Evolutionary conservation across 1,140 invertebrate species (phyloP).

Genomic region (Scaptomyza montana): DNA sequence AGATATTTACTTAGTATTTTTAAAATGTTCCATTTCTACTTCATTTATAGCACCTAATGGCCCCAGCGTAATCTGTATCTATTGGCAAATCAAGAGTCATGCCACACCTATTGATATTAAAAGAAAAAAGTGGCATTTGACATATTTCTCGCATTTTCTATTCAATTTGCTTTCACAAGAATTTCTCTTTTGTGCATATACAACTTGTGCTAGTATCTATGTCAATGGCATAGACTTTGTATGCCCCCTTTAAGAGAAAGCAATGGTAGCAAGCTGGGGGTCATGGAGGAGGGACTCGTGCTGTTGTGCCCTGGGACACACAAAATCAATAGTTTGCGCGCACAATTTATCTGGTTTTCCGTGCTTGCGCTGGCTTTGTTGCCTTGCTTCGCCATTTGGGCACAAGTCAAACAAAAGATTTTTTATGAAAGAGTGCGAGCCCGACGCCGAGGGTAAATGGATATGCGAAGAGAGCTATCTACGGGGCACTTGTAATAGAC

Average conservation of each 20-base stretch:
- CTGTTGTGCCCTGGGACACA: conserved; percentile 16
- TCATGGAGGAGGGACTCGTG: not conserved
- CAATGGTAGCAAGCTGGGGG: not conserved
- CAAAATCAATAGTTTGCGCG: conserved; percentile 76
- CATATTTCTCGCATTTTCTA: conserved; percentile 75
- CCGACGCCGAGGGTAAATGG: conserved; percentile 1
- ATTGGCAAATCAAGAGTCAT: conserved; percentile 66
- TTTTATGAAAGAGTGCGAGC: conserved; percentile 1
- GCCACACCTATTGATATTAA: conserved; percentile 49
- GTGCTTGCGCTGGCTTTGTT: conserved; percentile 18
- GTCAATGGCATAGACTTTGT: conserved; percentile 76
- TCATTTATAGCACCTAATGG: conserved; percentile 25
- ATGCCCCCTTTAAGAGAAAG: conserved; percentile 23
- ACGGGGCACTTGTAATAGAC: conserved; percentile 60
- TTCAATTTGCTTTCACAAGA: conserved; percentile 69
- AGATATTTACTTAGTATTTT: too few species aligned
- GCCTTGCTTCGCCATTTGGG: conserved; percentile 49
- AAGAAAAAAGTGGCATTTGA: conserved; percentile 70
- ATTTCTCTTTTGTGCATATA: conserved; percentile 46
- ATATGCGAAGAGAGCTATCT: conserved; percentile 5
- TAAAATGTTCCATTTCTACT: not conserved
- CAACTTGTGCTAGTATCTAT: conserved; percentile 58
- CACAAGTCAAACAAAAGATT: conserved; percentile 69
- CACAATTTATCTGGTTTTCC: conserved; percentile 58
- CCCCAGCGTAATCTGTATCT: conserved; percentile 60